These are phyloP conservation scores for Aleiodes testaceus DNA, from an alignment of 2,888 invertebrate genomes.

Conservation along the genomic window DNA sequence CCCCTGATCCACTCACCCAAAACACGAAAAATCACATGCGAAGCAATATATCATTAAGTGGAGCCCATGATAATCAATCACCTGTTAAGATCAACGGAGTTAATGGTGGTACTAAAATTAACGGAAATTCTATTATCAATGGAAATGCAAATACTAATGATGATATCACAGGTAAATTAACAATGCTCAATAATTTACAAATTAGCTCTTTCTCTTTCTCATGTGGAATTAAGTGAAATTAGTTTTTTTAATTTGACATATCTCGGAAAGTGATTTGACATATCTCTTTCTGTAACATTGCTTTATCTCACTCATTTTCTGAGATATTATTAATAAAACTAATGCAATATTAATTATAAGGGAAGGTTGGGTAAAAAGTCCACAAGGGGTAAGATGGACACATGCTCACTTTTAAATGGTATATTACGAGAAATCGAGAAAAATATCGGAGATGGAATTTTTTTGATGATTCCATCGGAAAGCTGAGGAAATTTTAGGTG, in stretches of 20 bases:
- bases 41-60: conserved; percentile 78
- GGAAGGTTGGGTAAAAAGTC: too few species aligned
- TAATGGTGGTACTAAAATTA: conserved; percentile 55
- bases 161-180: conserved; percentile 54
- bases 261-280: too few species aligned
- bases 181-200: conserved; percentile 36
- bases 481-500: too few species aligned
- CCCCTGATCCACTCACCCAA: conserved; percentile 75
- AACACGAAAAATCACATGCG: conserved; percentile 78
- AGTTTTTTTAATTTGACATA: background rate
- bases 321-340: too few species aligned
- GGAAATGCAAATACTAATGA: conserved; percentile 57
- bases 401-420: too few species aligned
- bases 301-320: too few species aligned
- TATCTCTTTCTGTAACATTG: too few species aligned
- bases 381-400: too few species aligned
- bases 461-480: too few species aligned
- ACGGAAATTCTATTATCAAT: conserved; percentile 64
- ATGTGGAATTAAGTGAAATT: conserved; percentile 6
- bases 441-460: too few species aligned
- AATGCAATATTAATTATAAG: too few species aligned
- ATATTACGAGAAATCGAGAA: too few species aligned
- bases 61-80: conserved; percentile 59
- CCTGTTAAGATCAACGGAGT: conserved; percentile 56
- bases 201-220: conserved; percentile 36